Percentiles rank a stretch among this genome's conserved stretches.
These are phyloP conservation scores for Drosophila nigrodunni DNA, from an alignment of 1,140 invertebrate species.

Conservation along the genomic window DNA sequence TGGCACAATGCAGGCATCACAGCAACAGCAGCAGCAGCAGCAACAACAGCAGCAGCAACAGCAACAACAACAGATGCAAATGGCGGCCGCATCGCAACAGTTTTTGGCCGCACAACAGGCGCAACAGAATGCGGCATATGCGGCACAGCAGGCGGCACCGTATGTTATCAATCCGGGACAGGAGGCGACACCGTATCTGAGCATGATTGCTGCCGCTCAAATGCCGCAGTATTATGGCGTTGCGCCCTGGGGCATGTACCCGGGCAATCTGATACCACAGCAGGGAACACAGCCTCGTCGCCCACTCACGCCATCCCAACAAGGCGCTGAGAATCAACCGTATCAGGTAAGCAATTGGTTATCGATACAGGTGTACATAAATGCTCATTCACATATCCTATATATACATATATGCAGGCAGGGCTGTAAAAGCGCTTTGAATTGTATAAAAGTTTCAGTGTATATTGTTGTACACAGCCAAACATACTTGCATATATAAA, in stretches of 20 bases:
- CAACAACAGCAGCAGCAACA: conserved; percentile 85
- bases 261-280: conserved; percentile 90
- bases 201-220: conserved; percentile 88
- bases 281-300: conserved; percentile 89
- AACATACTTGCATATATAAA: too few species aligned
- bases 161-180: conserved; percentile 94
- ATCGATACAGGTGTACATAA: neutral
- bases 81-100: conserved; percentile 86
- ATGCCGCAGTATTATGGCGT: conserved; percentile 93
- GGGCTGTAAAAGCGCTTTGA: conserved; percentile 18
- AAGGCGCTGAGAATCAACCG: conserved; percentile 87
- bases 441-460: conserved; percentile 21
- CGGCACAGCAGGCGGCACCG: conserved; percentile 89
- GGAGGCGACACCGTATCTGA: conserved; percentile 86
- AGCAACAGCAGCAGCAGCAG: conserved; percentile 83
- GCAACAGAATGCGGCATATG: conserved; percentile 84
- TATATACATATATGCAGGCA: conserved; percentile 7
- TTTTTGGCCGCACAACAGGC: conserved; percentile 84
- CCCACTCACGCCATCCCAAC: conserved; percentile 90
- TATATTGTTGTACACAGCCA: conserved; percentile 40
- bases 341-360: conserved; percentile 75
- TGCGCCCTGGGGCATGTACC: conserved; percentile 93
- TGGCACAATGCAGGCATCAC: conserved; percentile 76
- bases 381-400: neutral
- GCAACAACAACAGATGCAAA: conserved; percentile 86